A percentile compares a stretch with the other conserved stretches of the same genome.
Evolutionary conservation across 2,888 invertebrate species (phyloP).

Genomic region (Agrilus mali): DNA sequence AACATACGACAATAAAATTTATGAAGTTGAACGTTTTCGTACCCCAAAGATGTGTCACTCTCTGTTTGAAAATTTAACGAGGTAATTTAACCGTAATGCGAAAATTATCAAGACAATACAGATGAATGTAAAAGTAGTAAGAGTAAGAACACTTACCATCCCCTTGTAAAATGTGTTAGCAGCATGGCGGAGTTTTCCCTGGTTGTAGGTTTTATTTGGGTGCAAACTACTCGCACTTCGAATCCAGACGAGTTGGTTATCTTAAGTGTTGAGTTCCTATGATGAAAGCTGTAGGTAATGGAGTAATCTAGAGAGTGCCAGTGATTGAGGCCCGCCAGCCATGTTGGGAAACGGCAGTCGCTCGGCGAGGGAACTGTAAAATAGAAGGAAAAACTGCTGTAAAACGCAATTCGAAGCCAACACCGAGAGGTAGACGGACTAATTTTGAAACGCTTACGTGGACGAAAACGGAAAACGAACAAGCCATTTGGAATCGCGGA

Average conservation of each 20-base stretch:
- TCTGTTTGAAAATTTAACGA: too few relatives aligned
- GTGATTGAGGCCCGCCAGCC: conserved; percentile 73
- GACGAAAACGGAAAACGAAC: too few relatives aligned
- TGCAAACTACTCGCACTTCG: conserved; percentile 54
- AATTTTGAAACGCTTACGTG: too few relatives aligned
- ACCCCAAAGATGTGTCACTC: too few relatives aligned
- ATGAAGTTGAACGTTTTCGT: too few relatives aligned
- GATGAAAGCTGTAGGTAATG: conserved; percentile 75
- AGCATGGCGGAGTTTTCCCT: conserved; percentile 44
- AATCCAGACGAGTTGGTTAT: conserved; percentile 50
- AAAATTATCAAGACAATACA: too few relatives aligned
- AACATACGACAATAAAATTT: too few relatives aligned
- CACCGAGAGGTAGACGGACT: too few relatives aligned
- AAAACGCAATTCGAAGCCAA: too few relatives aligned
- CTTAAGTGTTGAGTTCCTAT: conserved; percentile 61
- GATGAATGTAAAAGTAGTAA: background rate
- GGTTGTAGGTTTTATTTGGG: conserved; percentile 46
- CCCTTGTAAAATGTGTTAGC: conserved; percentile 59
- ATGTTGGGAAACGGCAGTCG: conserved; percentile 76
- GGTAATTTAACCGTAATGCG: too few relatives aligned
- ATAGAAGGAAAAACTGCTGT: conserved; percentile 1
- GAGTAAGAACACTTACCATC: conserved; percentile 47
- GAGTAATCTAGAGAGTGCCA: conserved; percentile 86
- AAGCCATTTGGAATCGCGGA: too few relatives aligned
- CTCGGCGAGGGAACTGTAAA: conserved; percentile 54